Conservation (phyloP, 2,888 invertebrate genomes). For the Drosophila infuscata region DNA sequence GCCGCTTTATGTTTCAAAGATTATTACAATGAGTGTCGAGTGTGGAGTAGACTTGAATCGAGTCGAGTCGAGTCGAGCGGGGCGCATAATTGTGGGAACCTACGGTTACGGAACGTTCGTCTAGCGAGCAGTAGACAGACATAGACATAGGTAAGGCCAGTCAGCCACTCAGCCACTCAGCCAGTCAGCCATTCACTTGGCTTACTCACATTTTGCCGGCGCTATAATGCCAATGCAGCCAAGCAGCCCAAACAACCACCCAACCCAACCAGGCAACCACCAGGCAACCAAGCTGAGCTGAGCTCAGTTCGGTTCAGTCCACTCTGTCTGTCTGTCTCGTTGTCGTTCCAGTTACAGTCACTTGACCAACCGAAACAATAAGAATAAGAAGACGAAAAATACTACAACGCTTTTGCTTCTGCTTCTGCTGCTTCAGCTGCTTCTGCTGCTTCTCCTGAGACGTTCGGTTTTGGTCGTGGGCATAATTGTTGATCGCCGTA, state of each 20-base stretch:
- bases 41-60: conserved; percentile 37
- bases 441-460: conserved; percentile 35
- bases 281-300: conserved; percentile 16
- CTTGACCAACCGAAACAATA: conserved; percentile 85
- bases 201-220: conserved; percentile 73
- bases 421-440: conserved; percentile 12
- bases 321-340: conserved; percentile 48
- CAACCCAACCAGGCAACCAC: conserved; percentile 30
- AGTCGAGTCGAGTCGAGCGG: conserved; percentile 57
- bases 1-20: conserved; percentile 74
- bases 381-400: conserved; percentile 73
- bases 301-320: conserved; percentile 41
- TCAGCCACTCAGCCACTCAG: conserved; percentile 42
- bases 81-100: conserved; percentile 78
- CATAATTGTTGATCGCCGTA: conserved; percentile 79
- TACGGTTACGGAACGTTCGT: conserved; percentile 75
- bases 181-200: conserved; percentile 68
- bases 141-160: conserved; percentile 64
- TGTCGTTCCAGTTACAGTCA: conserved; percentile 84
- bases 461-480: conserved; percentile 64
- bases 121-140: conserved; percentile 67
- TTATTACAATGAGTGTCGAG: conserved; percentile 68
- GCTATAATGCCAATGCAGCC: conserved; percentile 77
- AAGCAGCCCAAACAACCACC: conserved; percentile 40
- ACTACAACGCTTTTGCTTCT: conserved; percentile 21